Base-by-base conservation (phyloP, 2,888 invertebrate species). In the Palloptera scutellata region DNA sequence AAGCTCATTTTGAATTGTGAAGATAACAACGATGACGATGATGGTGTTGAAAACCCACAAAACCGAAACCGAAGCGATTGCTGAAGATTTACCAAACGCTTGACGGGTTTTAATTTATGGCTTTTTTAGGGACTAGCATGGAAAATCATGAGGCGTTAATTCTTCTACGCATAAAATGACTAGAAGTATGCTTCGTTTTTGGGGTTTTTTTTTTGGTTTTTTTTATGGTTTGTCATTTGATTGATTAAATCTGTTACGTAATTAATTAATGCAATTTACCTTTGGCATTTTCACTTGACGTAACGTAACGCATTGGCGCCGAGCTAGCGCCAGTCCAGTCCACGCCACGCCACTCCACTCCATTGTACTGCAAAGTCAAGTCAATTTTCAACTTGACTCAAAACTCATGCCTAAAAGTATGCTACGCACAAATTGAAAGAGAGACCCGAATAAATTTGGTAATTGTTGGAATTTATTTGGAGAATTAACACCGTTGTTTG, bases 251-350 rank as follows among this genome's bases (percentile, higher is more conserved):
- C 59, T 64, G 64, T 59, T 59, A 42, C 19, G 59, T 64, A 58
- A 64, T 64, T 64, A 64, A 64, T 64, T 59, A 53, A 59, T 15
- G 19, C 43, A 64, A 42, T 59, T 64, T 64, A 64, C 64, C 64
- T 64, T 64, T 59, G 57, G 41, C 58, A 52, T 48, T 54, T 13
- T 48, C n/a, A 48, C 15, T 13, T 60, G 48, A 11, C 3, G 11
- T 17, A 11, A 17, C 9, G 30, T 1, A 30, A 30, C 30, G 30
- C 30, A 30, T 6, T 2, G 3, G 6, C 30, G 30, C 30, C 30
- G 6, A 2, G 2, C 30, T 30, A 4, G 2, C 30, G 30, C 30
- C 6, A 2, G 30, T 30, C 6, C 30, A 30, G 3, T 30, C 6
- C 6, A 2, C 6, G 30, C 3, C 30, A 30, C 30, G 30, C 30